Conservation (phyloP, 2,113 vertebrate species). For the Poeciliopsis turrubarensis region DNA sequence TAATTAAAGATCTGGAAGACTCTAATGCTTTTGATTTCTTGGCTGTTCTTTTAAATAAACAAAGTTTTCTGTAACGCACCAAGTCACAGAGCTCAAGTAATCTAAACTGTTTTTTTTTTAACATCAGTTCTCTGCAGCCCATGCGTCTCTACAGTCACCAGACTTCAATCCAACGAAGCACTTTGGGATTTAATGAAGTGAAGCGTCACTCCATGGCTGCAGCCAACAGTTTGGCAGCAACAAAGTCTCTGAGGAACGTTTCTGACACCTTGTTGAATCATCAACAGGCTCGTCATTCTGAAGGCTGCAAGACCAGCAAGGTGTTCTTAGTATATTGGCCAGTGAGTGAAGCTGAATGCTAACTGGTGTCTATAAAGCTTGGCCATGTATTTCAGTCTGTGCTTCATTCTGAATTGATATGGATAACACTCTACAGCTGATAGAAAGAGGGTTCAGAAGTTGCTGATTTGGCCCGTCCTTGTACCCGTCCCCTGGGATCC, state of each 20-base stretch:
- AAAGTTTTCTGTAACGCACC: too few species aligned
- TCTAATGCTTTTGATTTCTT: too few species aligned
- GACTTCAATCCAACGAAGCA: too few species aligned
- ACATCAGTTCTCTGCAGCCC: too few species aligned
- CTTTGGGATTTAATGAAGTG: too few species aligned
- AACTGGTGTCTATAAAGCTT: not conserved
- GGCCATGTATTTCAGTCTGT: not conserved
- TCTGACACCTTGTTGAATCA: not conserved
- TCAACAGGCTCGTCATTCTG: not conserved
- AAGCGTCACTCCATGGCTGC: too few species aligned
- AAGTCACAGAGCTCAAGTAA: too few species aligned
- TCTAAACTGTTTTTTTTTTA: too few species aligned
- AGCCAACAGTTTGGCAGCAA: too few species aligned
- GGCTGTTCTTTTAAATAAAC: too few species aligned
- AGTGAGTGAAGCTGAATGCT: not conserved
- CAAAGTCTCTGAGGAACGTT: not conserved
- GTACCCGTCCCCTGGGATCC: slow-evolving; percentile 59
- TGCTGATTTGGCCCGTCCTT: slow-evolving; percentile 64
- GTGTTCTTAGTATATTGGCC: not conserved
- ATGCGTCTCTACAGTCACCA: too few species aligned
- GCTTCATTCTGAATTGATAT: slow-evolving; percentile 35
- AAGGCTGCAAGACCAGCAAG: not conserved
- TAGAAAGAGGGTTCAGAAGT: slow-evolving; percentile 17
- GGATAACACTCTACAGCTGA: slow-evolving; percentile 13
- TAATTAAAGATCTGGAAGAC: too few species aligned